Percentiles rank a stretch among this genome's conserved stretches.
Evolutionary conservation across 2,113 vertebrate species (phyloP).

Genomic region (Aythya baeri): DNA sequence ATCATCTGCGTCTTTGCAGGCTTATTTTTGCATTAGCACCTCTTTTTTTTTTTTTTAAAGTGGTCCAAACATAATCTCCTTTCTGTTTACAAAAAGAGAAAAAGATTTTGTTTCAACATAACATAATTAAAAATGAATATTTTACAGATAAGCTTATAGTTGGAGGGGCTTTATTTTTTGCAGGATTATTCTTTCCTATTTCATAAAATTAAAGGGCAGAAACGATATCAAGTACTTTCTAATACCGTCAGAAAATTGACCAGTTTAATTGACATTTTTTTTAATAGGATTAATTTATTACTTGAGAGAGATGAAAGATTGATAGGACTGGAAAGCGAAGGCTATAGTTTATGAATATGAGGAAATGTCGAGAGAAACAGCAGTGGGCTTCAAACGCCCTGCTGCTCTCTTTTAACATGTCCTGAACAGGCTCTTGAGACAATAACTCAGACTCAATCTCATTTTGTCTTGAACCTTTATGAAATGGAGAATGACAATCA

Average conservation of each 20-base stretch:
- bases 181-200: not conserved
- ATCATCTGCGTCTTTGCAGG: not conserved
- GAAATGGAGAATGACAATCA: not conserved
- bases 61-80: not conserved
- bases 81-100: slow-evolving; percentile 7
- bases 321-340: not conserved
- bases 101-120: slow-evolving; percentile 2
- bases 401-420: not conserved
- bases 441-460: not conserved
- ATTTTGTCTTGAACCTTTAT: not conserved
- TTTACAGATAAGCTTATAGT: not conserved
- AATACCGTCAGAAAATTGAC: not conserved
- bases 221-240: not conserved
- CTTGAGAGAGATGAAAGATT: not conserved
- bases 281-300: slow-evolving; percentile 41
- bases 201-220: slow-evolving; percentile 27
- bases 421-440: not conserved
- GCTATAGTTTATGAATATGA: not conserved
- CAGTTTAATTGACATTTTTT: slow-evolving; percentile 36
- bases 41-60: not conserved
- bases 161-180: not conserved
- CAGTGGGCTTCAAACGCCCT: not conserved
- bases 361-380: not conserved
- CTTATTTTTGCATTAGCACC: not conserved
- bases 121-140: slow-evolving; percentile 16